Percentiles rank a stretch among this genome's conserved stretches.
Evolutionary conservation across 2,113 vertebrate species (phyloP).

Genomic region (Heterotis niloticus): DNA sequence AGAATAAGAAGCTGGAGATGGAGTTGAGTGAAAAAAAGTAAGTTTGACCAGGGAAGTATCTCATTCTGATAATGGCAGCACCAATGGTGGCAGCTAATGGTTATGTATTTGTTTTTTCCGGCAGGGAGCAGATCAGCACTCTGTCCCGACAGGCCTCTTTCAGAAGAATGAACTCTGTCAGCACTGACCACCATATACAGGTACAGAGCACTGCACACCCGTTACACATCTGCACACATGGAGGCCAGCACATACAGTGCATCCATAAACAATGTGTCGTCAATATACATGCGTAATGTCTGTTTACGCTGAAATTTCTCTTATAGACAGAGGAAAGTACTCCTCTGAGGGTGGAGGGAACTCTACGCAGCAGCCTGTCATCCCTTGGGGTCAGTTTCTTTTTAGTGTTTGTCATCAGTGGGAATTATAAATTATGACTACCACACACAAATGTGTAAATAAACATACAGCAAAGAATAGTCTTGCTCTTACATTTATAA

Average conservation of each 20-base stretch:
- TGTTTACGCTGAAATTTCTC: conserved; percentile 7
- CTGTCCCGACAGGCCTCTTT: conserved; percentile 82
- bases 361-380: conserved; percentile 77
- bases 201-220: conserved; percentile 45
- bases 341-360: conserved; percentile 72
- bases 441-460: neutral
- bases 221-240: neutral
- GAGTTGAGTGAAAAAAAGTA: conserved; percentile 81
- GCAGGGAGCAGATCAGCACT: conserved; percentile 80
- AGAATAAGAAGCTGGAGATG: conserved; percentile 72
- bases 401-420: neutral
- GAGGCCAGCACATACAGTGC: neutral
- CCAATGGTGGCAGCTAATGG: no score
- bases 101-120: neutral
- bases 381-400: conserved; percentile 75
- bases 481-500: no score
- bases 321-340: conserved; percentile 69
- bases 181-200: conserved; percentile 68
- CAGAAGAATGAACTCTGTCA: conserved; percentile 75
- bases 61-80: neutral
- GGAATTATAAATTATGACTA: neutral
- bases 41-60: conserved; percentile 32
- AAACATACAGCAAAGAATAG: neutral
- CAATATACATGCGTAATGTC: neutral
- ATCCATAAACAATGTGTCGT: neutral